Evolutionary conservation across 2,888 invertebrate species (phyloP), one percentile per base, ranked within the genome.

Genomic region (Agelastica alni): DNA sequence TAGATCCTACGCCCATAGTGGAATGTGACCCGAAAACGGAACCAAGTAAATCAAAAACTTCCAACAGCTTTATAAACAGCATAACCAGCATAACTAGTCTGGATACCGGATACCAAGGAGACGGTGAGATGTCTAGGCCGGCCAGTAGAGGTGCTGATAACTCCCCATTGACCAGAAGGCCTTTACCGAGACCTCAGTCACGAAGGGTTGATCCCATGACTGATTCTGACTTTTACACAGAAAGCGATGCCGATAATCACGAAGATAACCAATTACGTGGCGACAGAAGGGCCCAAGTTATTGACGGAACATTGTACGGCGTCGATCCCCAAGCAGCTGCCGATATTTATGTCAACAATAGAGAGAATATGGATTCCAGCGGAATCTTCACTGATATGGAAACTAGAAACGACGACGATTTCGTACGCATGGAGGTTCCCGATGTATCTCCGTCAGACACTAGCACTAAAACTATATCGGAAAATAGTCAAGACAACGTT

Each of bases 31-130:
- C 81, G 45, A 85, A 85, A 74, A 82, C 79, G 36, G 84, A 84
- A 58, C 80, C 81, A 64, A 79, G 80, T 5, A 85, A 85, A 72
- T 58, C 64, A 3, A 86, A 87, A 76, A 84, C 86, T 7, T 85
- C 85, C 4, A 88, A 83, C 64, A 89, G 89, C 73, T 91, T 91
- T 69, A 87, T 92, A 13, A 91, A 91, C 2, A 91, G 92, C 70
- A 89, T 92, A 12, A 92, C 92, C n/a, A 92, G 93, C 72, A 91
- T 92, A 57, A 91, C 91, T 18, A 95, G 94, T 76, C 81, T 93
- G 62, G 95, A 96, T 75, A 90, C 88, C n/a, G 95, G 96, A 32
- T 95, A 94, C 77, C 94, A 93, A 78, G 94, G 94, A 6, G 92
- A 92, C 76, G 92, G 92, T 3, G 92, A 92, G 78, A 91, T 91